A percentile compares a stretch with the other conserved stretches of the same genome.
These are phyloP conservation scores for Meteorus sp. DNA, from an alignment of 1,140 invertebrate species.

Conservation along the genomic window DNA sequence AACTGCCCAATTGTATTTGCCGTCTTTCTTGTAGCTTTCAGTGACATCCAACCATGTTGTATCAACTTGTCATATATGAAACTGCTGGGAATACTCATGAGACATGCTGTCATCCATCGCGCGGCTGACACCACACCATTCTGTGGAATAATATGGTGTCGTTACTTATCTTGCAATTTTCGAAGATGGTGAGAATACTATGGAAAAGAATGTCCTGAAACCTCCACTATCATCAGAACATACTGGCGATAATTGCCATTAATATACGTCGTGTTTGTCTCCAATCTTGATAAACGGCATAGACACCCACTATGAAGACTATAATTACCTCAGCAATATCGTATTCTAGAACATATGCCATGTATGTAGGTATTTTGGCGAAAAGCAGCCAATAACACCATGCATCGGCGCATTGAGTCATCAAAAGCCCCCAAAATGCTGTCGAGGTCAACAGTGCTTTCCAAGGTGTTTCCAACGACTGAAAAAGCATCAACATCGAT, in stretches of 20 bases:
- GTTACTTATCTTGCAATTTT: no score
- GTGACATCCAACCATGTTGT: constrained; percentile 38
- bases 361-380: constrained; percentile 88
- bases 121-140: constrained; percentile 78
- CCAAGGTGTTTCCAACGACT: constrained; percentile 71
- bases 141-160: constrained; percentile 60
- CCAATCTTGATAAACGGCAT: no score
- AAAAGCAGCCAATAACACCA: constrained; percentile 94
- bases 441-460: constrained; percentile 71
- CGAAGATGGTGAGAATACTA: no score
- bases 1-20: constrained; percentile 62
- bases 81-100: constrained; percentile 51
- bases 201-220: no score
- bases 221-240: no score
- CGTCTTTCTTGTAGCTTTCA: constrained; percentile 49
- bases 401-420: constrained; percentile 81
- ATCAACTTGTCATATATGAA: constrained; percentile 49
- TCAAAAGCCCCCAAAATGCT: constrained; percentile 80
- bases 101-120: constrained; percentile 71
- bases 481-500: neutral
- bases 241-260: no score
- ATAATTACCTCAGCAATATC: constrained; percentile 71
- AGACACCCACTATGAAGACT: no score
- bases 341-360: constrained; percentile 79
- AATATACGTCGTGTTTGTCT: no score